A percentile compares a stretch with the other conserved stretches of the same genome.
These are phyloP conservation scores for Diloba caeruleocephala DNA, from an alignment of 2,888 invertebrate genomes.

Conservation along the genomic window DNA sequence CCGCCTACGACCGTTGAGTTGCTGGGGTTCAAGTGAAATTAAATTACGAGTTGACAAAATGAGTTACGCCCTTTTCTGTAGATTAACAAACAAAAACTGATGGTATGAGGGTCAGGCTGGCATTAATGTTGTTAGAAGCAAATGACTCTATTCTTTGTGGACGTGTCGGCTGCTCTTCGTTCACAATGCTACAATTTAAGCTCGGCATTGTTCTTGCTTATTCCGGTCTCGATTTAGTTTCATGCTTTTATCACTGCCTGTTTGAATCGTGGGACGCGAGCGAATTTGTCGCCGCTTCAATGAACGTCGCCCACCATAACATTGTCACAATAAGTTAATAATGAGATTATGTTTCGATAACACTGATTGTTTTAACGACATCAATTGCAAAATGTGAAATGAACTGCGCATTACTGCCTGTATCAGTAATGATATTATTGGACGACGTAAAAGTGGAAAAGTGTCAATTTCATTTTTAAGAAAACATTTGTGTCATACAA, in stretches of 20 bases:
- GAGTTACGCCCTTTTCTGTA: constrained; percentile 89
- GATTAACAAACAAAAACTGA: constrained; percentile 89
- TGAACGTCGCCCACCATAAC: constrained; percentile 51
- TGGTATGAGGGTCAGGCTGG: constrained; percentile 84
- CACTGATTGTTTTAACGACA: constrained; percentile 43
- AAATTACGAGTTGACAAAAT: constrained; percentile 88
- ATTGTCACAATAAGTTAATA: constrained; percentile 50
- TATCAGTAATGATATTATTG: constrained; percentile 14
- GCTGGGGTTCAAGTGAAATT: constrained; percentile 84
- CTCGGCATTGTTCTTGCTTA: constrained; percentile 82
- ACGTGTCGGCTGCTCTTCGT: constrained; percentile 71
- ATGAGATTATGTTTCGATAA: constrained; percentile 49
- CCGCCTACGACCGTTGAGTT: constrained; percentile 67
- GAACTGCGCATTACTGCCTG: constrained; percentile 13
- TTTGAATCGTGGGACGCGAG: constrained; percentile 65
- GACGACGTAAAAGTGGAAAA: no score
- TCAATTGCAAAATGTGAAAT: constrained; percentile 31
- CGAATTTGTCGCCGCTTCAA: constrained; percentile 62
- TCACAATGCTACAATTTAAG: constrained; percentile 85
- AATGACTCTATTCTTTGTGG: constrained; percentile 86
- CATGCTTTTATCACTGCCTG: constrained; percentile 80
- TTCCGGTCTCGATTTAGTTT: constrained; percentile 79
- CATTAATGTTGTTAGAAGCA: constrained; percentile 86
- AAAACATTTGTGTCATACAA: no score
- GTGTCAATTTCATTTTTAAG: no score